These are phyloP conservation scores for Labeo rohita DNA, from an alignment of 2,113 vertebrate genomes.

Conservation along the genomic window DNA sequence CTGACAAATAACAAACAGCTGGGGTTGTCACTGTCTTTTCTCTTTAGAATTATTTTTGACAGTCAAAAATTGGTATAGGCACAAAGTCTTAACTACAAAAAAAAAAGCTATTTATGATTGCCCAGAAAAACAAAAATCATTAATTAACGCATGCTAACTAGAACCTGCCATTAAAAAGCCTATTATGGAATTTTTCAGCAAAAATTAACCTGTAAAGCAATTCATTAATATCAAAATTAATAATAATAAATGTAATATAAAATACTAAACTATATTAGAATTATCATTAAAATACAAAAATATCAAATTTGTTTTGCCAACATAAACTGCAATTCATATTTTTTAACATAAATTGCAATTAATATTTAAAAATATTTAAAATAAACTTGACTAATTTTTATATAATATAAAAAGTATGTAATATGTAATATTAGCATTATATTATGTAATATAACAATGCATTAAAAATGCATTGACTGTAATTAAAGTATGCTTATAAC, in stretches of 20 bases:
- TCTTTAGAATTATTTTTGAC: background rate
- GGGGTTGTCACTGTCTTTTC: background rate
- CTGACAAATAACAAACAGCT: background rate
- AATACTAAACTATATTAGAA: background rate
- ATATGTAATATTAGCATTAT: too few species aligned
- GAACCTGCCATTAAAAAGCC: background rate
- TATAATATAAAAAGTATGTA: too few species aligned
- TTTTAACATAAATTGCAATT: too few species aligned
- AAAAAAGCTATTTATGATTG: background rate
- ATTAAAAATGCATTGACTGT: background rate
- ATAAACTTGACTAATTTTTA: too few species aligned
- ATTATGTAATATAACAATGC: background rate
- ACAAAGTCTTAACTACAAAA: background rate
- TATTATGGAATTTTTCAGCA: background rate
- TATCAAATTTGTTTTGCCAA: too few species aligned
- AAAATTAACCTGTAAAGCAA: background rate
- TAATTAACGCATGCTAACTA: too few species aligned
- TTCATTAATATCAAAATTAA: too few species aligned
- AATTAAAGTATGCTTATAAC: background rate
- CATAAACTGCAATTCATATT: too few species aligned
- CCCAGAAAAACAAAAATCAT: background rate
- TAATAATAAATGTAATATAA: background rate
- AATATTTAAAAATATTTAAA: too few species aligned
- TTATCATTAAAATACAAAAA: background rate
- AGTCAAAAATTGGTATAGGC: background rate